phyloP scores from a whole-genome alignment of 2,888 invertebrate genomes.

The Noctua fimbriata region DNA sequence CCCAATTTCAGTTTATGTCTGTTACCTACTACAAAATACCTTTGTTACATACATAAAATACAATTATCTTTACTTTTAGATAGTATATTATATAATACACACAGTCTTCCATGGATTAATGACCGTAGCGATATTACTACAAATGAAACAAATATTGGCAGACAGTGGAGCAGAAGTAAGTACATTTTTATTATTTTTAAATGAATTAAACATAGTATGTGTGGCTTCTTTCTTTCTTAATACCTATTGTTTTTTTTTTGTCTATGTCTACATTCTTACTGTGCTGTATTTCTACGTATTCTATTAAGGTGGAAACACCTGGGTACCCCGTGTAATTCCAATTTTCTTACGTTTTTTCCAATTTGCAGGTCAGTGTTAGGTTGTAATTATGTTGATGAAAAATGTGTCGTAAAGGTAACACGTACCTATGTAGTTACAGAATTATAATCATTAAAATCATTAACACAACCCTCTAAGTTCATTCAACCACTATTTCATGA shows the following conservation, averaged over 20 bases:
- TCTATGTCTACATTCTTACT: neutral
- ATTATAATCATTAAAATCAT: no score
- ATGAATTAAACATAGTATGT: neutral
- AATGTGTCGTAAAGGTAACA: no score
- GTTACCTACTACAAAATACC: no score
- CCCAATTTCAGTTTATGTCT: no score
- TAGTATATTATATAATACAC: slow-evolving; percentile 25
- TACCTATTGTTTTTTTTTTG: neutral
- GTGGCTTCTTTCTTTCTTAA: neutral
- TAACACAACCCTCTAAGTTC: no score
- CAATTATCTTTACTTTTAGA: slow-evolving; percentile 15
- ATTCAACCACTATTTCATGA: no score
- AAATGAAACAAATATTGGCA: slow-evolving; percentile 10
- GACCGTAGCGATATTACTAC: slow-evolving; percentile 14
- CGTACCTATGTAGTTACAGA: no score
- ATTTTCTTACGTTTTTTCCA: no score
- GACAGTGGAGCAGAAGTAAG: neutral
- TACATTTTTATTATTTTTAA: neutral
- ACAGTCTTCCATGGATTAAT: slow-evolving; percentile 38
- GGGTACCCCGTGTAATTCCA: no score
- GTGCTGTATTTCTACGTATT: neutral
- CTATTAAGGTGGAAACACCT: no score
- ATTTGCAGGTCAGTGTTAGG: no score
- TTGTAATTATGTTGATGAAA: no score
- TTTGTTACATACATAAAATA: neutral